Evolutionary conservation across 2,888 invertebrate species (phyloP).

Genomic region (Nycteola revayana): DNA sequence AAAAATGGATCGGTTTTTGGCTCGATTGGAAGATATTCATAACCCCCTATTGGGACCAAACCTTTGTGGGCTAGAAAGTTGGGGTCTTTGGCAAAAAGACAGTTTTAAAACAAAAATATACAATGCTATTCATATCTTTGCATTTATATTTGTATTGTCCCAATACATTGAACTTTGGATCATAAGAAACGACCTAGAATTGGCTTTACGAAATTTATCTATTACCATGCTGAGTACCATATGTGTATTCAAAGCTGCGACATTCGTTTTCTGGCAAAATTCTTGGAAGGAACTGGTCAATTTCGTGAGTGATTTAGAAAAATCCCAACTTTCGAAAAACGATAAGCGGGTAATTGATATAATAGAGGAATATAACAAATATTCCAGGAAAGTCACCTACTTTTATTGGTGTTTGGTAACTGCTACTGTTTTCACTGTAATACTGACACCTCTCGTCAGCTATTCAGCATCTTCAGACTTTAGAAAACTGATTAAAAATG

Average conservation of each 20-base stretch:
- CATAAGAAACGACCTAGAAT: constrained; percentile 46
- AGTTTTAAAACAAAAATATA: constrained; percentile 29
- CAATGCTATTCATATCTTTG: constrained; percentile 44
- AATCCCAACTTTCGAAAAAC: constrained; percentile 39
- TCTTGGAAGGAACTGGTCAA: constrained; percentile 51
- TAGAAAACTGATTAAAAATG: constrained; percentile 40
- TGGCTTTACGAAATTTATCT: constrained; percentile 60
- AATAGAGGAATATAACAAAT: constrained; percentile 51
- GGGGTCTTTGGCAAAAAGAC: constrained; percentile 54
- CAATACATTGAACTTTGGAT: constrained; percentile 63
- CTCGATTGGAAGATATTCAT: constrained; percentile 35
- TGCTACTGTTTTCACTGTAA: constrained; percentile 54
- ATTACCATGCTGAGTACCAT: constrained; percentile 60
- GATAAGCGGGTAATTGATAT: constrained; percentile 34
- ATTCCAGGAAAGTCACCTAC: constrained; percentile 56
- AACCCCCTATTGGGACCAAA: constrained; percentile 54
- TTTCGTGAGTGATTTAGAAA: constrained; percentile 52
- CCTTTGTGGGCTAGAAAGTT: constrained; percentile 44
- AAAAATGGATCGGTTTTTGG: constrained; percentile 24
- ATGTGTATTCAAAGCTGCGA: constrained; percentile 56
- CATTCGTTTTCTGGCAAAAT: constrained; percentile 56
- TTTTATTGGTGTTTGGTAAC: constrained; percentile 58
- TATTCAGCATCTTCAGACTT: constrained; percentile 42
- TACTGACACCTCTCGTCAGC: constrained; percentile 52
- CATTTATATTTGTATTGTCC: constrained; percentile 51